These are phyloP conservation scores for Microchirus variegatus DNA, from an alignment of 2,797 vertebrate genomes.

Conservation along the genomic window DNA sequence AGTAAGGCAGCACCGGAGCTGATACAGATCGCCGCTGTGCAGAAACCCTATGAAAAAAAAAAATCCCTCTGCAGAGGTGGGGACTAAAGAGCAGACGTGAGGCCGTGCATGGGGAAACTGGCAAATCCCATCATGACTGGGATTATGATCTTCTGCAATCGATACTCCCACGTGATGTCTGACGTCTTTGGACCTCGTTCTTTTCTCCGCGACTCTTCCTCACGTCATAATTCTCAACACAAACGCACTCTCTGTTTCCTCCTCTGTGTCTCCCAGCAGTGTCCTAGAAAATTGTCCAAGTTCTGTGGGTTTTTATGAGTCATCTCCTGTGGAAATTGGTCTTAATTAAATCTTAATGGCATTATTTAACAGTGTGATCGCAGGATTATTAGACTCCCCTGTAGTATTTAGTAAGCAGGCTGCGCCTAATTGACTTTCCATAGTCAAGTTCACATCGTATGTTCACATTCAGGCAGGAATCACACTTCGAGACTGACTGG, in stretches of 20 bases:
- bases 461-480: neutral
- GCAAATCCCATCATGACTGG: slow-evolving; percentile 70
- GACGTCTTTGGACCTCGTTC: too few relatives aligned
- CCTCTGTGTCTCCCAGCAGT: slow-evolving; percentile 42
- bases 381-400: slow-evolving; percentile 36
- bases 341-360: slow-evolving; percentile 60
- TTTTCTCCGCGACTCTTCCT: slow-evolving; percentile 9
- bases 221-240: slow-evolving; percentile 21
- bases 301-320: slow-evolving; percentile 44
- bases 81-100: slow-evolving; percentile 50
- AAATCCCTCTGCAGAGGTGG: slow-evolving; percentile 61
- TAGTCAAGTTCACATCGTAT: neutral
- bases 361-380: slow-evolving; percentile 56
- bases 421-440: slow-evolving; percentile 31
- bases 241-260: slow-evolving; percentile 6
- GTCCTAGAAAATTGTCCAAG: slow-evolving; percentile 56
- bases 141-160: slow-evolving; percentile 48
- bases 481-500: too few relatives aligned
- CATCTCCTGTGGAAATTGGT: slow-evolving; percentile 54
- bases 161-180: slow-evolving; percentile 24
- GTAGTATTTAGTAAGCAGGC: slow-evolving; percentile 17
- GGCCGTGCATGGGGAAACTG: slow-evolving; percentile 42
- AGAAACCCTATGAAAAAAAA: slow-evolving; percentile 68
- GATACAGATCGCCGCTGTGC: slow-evolving; percentile 58
- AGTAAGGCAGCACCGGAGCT: slow-evolving; percentile 78